These are phyloP conservation scores for Thymelicus acteon DNA, from an alignment of 2,888 invertebrate genomes.

Conservation along the genomic window DNA sequence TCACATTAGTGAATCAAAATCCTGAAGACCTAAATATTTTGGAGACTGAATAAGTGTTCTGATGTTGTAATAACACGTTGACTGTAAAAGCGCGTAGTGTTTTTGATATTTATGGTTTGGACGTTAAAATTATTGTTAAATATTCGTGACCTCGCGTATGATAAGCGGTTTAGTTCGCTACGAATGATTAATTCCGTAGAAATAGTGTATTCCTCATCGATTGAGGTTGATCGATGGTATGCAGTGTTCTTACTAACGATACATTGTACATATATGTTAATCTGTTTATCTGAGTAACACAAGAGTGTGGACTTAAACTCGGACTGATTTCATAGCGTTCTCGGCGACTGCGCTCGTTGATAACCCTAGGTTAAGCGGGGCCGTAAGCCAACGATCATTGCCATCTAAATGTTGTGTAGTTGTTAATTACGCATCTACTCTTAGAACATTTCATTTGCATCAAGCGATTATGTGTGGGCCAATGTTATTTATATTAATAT, in stretches of 20 bases:
- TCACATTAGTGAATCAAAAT: conserved; percentile 48
- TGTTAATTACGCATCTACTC: conserved; percentile 31
- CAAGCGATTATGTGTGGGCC: conserved; percentile 48
- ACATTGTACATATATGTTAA: neutral
- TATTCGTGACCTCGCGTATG: conserved; percentile 59
- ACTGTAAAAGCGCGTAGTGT: conserved; percentile 51
- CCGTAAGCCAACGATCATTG: conserved; percentile 41
- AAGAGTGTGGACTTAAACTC: conserved; percentile 16
- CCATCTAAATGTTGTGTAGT: conserved; percentile 46
- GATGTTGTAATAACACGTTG: conserved; percentile 53
- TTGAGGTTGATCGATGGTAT: neutral
- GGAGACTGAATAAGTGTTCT: conserved; percentile 52
- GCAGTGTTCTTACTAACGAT: conserved; percentile 6
- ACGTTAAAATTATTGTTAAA: conserved; percentile 53
- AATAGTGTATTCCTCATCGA: conserved; percentile 10
- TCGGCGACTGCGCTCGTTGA: conserved; percentile 8
- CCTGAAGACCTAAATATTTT: conserved; percentile 47
- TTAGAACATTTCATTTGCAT: conserved; percentile 42
- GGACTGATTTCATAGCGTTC: conserved; percentile 34
- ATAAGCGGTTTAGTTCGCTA: conserved; percentile 33
- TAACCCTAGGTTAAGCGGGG: conserved; percentile 21
- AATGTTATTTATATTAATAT: conserved; percentile 48
- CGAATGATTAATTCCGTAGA: conserved; percentile 34
- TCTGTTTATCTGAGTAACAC: conserved; percentile 26
- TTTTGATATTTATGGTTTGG: conserved; percentile 41